Conservation (phyloP, 1,140 invertebrate genomes). For the Diorhabda sublineata region DNA sequence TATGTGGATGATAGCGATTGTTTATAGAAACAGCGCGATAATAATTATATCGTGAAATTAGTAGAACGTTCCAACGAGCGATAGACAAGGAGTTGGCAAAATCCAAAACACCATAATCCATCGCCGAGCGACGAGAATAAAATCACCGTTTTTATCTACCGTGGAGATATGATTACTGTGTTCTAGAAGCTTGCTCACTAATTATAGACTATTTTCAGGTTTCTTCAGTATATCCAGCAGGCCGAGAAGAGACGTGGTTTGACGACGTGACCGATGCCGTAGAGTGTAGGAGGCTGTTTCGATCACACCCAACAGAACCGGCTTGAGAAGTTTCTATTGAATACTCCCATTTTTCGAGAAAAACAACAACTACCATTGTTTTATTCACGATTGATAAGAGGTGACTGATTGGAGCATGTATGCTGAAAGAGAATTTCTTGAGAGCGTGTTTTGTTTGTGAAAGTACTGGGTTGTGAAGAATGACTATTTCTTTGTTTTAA, state of each 20-base stretch:
- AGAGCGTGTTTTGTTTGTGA: too few relatives aligned
- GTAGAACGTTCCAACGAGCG: background rate
- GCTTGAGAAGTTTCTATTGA: too few relatives aligned
- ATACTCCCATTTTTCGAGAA: too few relatives aligned
- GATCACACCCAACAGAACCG: background rate
- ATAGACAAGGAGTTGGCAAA: background rate
- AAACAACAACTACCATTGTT: too few relatives aligned
- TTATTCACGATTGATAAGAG: too few relatives aligned
- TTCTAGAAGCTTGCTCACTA: constrained; percentile 1
- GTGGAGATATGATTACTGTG: background rate
- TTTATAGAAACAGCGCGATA: too few relatives aligned
- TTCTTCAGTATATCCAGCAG: background rate
- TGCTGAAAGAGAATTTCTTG: too few relatives aligned
- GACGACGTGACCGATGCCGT: constrained; percentile 1
- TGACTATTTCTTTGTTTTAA: too few relatives aligned
- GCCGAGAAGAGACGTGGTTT: constrained; percentile 1
- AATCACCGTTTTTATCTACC: background rate
- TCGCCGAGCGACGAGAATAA: background rate
- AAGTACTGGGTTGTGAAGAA: too few relatives aligned
- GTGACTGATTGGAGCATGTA: too few relatives aligned
- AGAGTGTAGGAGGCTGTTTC: background rate
- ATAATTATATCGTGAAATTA: too few relatives aligned
- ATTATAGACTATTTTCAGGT: constrained; percentile 2
- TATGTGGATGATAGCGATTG: too few relatives aligned
- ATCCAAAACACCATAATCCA: background rate